Percentiles rank a stretch among this genome's conserved stretches.
phyloP scores from a whole-genome alignment of 1,140 invertebrate species.

The Chlorops oryzae region DNA sequence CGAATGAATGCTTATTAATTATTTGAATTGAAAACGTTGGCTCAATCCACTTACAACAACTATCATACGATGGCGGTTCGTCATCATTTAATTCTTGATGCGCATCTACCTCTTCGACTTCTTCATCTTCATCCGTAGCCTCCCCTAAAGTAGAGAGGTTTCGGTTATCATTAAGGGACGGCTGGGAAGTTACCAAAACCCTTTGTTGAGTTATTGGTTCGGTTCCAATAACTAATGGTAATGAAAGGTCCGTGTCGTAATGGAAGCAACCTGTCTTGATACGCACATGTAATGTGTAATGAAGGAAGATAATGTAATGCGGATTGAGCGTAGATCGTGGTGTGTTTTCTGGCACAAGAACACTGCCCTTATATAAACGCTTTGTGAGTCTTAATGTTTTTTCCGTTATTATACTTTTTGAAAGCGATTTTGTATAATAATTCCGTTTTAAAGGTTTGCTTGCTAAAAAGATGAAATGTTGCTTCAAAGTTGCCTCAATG shows the following conservation, averaged over 20 bases:
- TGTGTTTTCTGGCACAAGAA: constrained; percentile 36
- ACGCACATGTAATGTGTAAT: constrained; percentile 39
- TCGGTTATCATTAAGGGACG: background rate
- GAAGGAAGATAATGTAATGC: constrained; percentile 42
- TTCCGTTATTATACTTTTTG: constrained; percentile 31
- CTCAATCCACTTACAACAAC: constrained; percentile 29
- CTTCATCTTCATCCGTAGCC: background rate
- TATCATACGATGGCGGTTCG: constrained; percentile 40
- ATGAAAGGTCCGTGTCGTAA: constrained; percentile 41
- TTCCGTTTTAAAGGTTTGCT: constrained; percentile 40
- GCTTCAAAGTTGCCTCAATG: constrained; percentile 36
- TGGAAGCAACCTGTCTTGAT: constrained; percentile 40
- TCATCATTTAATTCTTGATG: constrained; percentile 26
- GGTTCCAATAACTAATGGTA: constrained; percentile 36
- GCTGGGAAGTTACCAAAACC: constrained; percentile 5
- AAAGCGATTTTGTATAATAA: constrained; percentile 35
- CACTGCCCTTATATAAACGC: constrained; percentile 32
- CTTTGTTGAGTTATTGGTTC: constrained; percentile 28
- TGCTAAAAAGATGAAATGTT: constrained; percentile 40
- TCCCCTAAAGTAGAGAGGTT: background rate
- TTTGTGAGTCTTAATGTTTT: constrained; percentile 36
- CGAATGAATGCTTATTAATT: background rate
- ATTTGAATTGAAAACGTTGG: background rate
- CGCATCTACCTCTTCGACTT: background rate
- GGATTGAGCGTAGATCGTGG: constrained; percentile 39